These are phyloP conservation scores for Todiramphus chloris DNA, from an alignment of 2,113 vertebrate species.

Conservation along the genomic window DNA sequence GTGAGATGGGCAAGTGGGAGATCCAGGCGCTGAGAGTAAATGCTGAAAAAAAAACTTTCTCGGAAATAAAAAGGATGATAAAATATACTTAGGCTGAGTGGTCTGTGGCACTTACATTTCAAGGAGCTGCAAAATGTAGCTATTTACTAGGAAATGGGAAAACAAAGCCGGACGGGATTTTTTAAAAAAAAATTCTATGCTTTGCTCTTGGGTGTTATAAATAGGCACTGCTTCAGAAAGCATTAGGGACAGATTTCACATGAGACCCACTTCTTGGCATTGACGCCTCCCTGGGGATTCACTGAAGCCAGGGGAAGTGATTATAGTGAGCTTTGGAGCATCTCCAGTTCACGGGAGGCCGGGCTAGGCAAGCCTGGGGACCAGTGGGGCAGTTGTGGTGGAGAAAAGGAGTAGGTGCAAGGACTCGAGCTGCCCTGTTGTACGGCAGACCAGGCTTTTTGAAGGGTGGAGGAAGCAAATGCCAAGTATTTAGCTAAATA, in stretches of 20 bases:
- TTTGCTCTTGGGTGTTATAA: neutral
- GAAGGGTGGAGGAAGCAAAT: neutral
- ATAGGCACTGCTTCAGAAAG: neutral
- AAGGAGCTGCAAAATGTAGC: neutral
- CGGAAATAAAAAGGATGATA: neutral
- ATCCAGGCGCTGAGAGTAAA: neutral
- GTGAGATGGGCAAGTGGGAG: neutral
- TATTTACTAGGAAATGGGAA: neutral
- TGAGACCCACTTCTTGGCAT: neutral
- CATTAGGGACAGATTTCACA: slow-evolving; percentile 10
- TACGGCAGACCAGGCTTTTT: neutral
- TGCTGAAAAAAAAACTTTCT: neutral
- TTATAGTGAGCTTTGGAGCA: neutral
- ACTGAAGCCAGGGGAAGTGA: neutral
- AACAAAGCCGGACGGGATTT: neutral
- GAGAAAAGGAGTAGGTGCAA: neutral
- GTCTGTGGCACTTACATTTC: neutral
- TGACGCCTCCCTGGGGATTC: neutral
- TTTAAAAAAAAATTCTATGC: neutral
- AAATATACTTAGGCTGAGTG: neutral
- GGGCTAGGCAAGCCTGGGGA: neutral
- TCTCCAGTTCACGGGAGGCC: rapidly evolving
- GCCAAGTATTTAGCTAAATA: neutral
- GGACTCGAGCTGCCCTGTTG: neutral
- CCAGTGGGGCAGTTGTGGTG: rapidly evolving